phyloP scores from a whole-genome alignment of 2,113 vertebrate genomes.

The Megaleporinus macrocephalus region DNA sequence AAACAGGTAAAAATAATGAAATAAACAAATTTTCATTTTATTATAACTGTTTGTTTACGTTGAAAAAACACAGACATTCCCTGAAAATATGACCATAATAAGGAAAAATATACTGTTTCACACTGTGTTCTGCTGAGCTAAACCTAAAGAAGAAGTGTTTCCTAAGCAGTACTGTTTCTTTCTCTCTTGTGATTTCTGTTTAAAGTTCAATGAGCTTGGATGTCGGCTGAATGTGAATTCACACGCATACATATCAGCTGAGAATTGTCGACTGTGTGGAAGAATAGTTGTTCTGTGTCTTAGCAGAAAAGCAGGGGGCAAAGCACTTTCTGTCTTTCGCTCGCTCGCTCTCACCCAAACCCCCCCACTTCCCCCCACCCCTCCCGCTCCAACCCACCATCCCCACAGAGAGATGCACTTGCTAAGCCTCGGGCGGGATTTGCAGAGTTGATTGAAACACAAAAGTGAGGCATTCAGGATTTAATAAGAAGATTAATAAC shows the following conservation, averaged over 20 bases:
- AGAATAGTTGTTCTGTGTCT: constrained; percentile 18
- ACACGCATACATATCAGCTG: background rate
- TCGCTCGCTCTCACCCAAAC: background rate
- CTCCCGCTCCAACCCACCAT: background rate
- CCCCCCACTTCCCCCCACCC: background rate
- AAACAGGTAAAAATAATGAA: too few species aligned
- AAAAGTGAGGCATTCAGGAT: constrained; percentile 74
- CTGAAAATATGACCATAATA: too few species aligned
- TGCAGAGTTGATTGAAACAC: constrained; percentile 76
- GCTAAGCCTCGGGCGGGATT: constrained; percentile 66
- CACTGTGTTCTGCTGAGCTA: background rate
- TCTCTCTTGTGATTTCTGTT: background rate
- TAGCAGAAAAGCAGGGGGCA: constrained; percentile 5
- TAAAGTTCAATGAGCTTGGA: background rate
- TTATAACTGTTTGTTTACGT: too few species aligned
- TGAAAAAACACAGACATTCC: too few species aligned
- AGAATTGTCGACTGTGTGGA: constrained; percentile 18
- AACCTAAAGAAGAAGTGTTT: background rate
- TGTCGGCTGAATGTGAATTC: background rate
- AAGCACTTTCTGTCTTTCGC: constrained; percentile 7
- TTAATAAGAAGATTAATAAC: constrained; percentile 77
- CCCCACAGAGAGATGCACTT: constrained; percentile 43
- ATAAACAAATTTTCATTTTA: too few species aligned
- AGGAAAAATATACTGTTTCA: too few species aligned
- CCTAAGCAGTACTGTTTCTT: background rate